phyloP scores from a whole-genome alignment of 2,888 invertebrate species.

The Drosophila parthenogenetica region DNA sequence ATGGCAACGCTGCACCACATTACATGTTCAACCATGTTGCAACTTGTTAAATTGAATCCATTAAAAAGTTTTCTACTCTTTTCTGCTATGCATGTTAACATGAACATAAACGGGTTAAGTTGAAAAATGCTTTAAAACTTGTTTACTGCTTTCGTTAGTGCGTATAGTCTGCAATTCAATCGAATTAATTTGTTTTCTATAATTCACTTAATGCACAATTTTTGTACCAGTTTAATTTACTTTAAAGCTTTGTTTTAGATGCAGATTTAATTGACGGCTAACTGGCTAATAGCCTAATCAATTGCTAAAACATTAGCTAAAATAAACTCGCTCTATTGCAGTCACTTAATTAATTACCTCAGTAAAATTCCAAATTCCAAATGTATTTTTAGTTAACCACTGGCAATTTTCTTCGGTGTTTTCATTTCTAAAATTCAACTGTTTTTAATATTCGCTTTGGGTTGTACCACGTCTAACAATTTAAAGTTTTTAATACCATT shows the following conservation, averaged over 20 bases:
- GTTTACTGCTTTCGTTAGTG: too few relatives aligned
- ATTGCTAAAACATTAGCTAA: background rate
- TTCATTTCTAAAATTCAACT: background rate
- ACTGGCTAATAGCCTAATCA: background rate
- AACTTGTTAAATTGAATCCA: conserved; percentile 5
- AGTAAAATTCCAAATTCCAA: background rate
- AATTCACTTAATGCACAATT: too few relatives aligned
- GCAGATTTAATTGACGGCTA: background rate
- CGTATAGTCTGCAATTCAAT: too few relatives aligned
- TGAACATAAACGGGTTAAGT: too few relatives aligned
- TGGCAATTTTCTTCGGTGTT: background rate
- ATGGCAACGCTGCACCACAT: conserved; percentile 9
- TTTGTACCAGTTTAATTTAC: too few relatives aligned
- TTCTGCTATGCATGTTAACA: background rate
- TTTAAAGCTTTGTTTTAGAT: too few relatives aligned
- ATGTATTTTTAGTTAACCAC: conserved; percentile 1
- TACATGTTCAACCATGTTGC: conserved; percentile 6
- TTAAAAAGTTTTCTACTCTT: conserved; percentile 1
- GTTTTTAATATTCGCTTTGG: background rate
- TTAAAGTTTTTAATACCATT: background rate
- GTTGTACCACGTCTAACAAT: background rate
- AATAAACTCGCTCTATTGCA: background rate
- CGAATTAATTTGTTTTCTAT: too few relatives aligned
- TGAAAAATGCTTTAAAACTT: too few relatives aligned
- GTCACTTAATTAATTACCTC: background rate